Percentiles rank a stretch among this genome's conserved stretches.
Evolutionary conservation across 53 echinoderm and acorn worm species (phyloP).

Genomic region (Paracentrotus lividus): DNA sequence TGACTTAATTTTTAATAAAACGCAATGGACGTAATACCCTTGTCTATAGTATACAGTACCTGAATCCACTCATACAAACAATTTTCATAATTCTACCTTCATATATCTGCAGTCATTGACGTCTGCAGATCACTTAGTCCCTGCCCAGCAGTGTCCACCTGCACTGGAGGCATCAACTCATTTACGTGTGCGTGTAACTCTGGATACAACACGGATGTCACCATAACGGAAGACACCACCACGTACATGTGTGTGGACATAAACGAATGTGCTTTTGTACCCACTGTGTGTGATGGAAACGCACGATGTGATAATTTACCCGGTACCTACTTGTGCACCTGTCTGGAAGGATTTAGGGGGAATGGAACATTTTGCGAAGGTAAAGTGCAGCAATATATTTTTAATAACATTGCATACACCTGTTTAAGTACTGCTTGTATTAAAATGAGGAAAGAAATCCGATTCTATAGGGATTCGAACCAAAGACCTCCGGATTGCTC

Average conservation of each 20-base stretch:
- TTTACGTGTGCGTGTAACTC: conserved; percentile 12
- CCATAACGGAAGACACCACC: background rate
- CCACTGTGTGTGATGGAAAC: background rate
- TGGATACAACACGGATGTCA: conserved; percentile 1
- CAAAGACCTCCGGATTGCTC: too few species aligned
- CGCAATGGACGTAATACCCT: too few species aligned
- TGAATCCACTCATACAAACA: too few species aligned
- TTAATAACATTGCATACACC: too few species aligned
- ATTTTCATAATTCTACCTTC: too few species aligned
- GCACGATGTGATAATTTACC: background rate
- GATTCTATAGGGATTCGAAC: too few species aligned
- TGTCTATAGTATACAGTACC: too few species aligned
- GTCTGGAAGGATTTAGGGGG: conserved; percentile 24
- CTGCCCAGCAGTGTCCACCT: conserved; percentile 20
- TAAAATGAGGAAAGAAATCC: too few species aligned
- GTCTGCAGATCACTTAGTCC: background rate
- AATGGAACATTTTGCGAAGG: conserved; percentile 35
- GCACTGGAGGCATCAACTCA: background rate
- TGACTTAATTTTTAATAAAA: too few species aligned
- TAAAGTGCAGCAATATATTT: too few species aligned
- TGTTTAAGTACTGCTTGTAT: too few species aligned
- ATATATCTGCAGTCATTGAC: conserved; percentile 9
- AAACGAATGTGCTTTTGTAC: background rate
- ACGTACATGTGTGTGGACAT: background rate
- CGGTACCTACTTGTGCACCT: conserved; percentile 45